Percentiles rank a stretch among this genome's conserved stretches.
Conservation (phyloP, 2,888 invertebrate genomes). For the Mythimna albipuncta region DNA sequence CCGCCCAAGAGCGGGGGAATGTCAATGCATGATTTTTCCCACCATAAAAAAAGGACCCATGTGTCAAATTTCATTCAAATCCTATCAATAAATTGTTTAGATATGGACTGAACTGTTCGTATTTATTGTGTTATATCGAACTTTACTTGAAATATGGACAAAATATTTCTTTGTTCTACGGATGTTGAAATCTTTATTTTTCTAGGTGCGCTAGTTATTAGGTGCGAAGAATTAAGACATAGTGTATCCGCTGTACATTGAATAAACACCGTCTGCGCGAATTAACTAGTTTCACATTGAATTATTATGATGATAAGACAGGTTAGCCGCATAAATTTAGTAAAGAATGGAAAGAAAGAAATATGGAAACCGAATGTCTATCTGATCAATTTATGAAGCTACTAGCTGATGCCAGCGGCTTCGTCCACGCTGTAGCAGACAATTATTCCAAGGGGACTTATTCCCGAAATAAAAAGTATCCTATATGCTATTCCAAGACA, state of each 20-base stretch:
- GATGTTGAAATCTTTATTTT: conserved; percentile 23
- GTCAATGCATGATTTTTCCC: no score
- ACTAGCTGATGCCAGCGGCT: no score
- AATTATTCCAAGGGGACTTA: no score
- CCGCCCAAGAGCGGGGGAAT: no score
- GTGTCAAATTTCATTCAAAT: no score
- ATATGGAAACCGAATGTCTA: background rate
- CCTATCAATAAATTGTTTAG: no score
- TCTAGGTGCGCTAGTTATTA: conserved; percentile 6
- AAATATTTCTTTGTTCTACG: background rate
- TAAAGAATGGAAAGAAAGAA: background rate
- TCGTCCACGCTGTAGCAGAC: no score
- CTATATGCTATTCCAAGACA: no score
- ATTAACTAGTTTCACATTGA: background rate
- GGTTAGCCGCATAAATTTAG: background rate
- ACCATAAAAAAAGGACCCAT: no score
- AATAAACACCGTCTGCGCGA: background rate
- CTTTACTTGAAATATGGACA: background rate
- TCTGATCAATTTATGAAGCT: background rate
- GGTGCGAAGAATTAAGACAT: background rate
- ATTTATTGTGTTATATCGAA: no score
- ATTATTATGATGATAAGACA: background rate
- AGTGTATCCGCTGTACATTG: conserved; percentile 6
- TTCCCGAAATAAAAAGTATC: no score
- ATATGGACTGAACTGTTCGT: no score